These are phyloP conservation scores for Oenanthe oenanthe DNA, from an alignment of 2,113 vertebrate genomes.

Conservation along the genomic window DNA sequence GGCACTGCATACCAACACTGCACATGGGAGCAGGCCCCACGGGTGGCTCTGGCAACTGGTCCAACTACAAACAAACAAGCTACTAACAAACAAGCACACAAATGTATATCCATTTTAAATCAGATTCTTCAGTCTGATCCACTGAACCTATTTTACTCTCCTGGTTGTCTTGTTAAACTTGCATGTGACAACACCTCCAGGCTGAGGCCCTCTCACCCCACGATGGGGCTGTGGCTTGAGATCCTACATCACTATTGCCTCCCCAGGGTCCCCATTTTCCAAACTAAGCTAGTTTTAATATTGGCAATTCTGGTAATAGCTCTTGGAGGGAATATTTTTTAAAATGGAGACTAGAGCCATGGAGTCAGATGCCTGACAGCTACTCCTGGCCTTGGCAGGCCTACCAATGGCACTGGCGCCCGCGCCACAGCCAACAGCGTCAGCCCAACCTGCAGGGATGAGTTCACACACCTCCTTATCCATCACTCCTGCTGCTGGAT, in stretches of 20 bases:
- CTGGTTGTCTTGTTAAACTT: neutral
- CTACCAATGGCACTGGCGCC: neutral
- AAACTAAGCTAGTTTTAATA: neutral
- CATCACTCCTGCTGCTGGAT: neutral
- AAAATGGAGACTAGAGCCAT: neutral
- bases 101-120: neutral
- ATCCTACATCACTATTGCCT: accelerated
- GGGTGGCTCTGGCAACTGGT: neutral
- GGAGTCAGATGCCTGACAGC: neutral
- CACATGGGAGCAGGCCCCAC: neutral
- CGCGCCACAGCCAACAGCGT: accelerated
- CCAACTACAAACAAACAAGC: too few relatives aligned
- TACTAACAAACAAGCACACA: neutral
- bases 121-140: neutral
- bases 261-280: neutral
- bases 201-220: accelerated
- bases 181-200: neutral
- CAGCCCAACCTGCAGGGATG: neutral
- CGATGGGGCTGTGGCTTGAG: accelerated
- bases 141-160: neutral
- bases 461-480: neutral
- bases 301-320: neutral
- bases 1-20: neutral
- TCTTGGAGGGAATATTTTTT: neutral
- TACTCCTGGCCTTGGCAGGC: neutral